These are phyloP conservation scores for Melopsittacus undulatus DNA, from an alignment of 2,797 vertebrate genomes.

Conservation along the genomic window DNA sequence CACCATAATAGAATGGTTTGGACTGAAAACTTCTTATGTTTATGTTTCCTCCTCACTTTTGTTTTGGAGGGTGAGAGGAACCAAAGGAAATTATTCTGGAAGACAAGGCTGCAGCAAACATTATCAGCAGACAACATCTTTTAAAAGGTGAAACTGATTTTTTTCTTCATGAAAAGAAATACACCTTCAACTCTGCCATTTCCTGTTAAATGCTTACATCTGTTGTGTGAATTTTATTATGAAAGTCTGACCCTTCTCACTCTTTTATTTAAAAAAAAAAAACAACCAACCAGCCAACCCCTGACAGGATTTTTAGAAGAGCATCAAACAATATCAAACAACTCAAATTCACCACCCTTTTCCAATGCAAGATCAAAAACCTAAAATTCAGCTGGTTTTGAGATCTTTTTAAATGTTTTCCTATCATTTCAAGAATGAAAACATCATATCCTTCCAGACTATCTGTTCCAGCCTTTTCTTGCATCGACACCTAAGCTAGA, in stretches of 20 bases:
- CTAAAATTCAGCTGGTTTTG: not conserved
- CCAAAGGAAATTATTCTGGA: not conserved
- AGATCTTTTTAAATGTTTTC: not conserved
- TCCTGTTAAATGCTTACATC: not conserved
- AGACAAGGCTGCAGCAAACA: not conserved
- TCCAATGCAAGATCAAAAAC: not conserved
- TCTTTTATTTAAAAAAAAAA: not conserved
- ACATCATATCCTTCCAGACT: not conserved
- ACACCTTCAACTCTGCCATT: not conserved
- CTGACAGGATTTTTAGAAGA: not conserved
- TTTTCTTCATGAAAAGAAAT: not conserved
- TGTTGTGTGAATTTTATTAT: not conserved
- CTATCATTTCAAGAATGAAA: not conserved
- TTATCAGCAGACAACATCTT: not conserved
- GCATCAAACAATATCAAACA: not conserved
- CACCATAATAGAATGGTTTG: not conserved
- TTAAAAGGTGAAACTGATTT: not conserved
- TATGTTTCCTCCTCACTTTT: not conserved
- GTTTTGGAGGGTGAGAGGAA: not conserved
- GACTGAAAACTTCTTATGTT: not conserved
- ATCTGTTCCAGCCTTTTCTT: not conserved
- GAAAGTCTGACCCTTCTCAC: not conserved
- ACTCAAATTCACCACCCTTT: not conserved
- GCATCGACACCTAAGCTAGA: not conserved
- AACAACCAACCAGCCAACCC: not conserved